A percentile compares a stretch with the other conserved stretches of the same genome.
These are phyloP conservation scores for Bubo bubo DNA, from an alignment of 2,113 vertebrate genomes.

Conservation along the genomic window DNA sequence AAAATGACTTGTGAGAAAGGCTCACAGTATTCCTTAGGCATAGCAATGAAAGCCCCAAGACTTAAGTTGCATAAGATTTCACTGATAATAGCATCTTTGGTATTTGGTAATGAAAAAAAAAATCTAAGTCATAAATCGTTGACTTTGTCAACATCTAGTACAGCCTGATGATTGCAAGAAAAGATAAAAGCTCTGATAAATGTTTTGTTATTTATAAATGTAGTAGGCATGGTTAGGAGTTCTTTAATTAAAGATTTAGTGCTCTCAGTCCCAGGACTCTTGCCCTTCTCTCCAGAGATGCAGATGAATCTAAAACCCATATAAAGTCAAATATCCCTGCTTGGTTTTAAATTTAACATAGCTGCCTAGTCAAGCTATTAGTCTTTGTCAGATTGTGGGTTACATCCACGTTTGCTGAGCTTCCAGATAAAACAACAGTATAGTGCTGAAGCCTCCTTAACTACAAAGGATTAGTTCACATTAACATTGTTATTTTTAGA, in stretches of 20 bases:
- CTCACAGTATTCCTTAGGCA: constrained; percentile 6
- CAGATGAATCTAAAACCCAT: constrained; percentile 37
- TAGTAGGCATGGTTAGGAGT: constrained; percentile 42
- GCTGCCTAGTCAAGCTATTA: constrained; percentile 11
- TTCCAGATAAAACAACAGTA: constrained; percentile 22
- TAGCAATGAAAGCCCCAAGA: not conserved
- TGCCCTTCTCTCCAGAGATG: constrained; percentile 7
- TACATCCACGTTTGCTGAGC: not conserved
- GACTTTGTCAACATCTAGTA: constrained; percentile 46
- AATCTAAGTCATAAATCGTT: constrained; percentile 23
- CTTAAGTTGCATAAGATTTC: constrained; percentile 39
- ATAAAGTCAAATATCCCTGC: constrained; percentile 46
- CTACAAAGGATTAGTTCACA: constrained; percentile 5
- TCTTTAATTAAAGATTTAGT: constrained; percentile 65
- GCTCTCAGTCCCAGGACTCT: not conserved
- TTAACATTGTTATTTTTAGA: constrained; percentile 36
- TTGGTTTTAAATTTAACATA: constrained; percentile 51
- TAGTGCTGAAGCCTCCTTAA: constrained; percentile 3
- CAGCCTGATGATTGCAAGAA: constrained; percentile 44
- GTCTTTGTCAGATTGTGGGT: constrained; percentile 2
- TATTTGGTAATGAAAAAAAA: constrained; percentile 52
- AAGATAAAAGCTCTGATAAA: constrained; percentile 65
- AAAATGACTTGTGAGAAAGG: constrained; percentile 19
- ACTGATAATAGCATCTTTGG: constrained; percentile 32
- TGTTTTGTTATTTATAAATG: constrained; percentile 64